Evolutionary conservation across 2,113 vertebrate genomes (phyloP).

Genomic region (Chaenogobius annularis): DNA sequence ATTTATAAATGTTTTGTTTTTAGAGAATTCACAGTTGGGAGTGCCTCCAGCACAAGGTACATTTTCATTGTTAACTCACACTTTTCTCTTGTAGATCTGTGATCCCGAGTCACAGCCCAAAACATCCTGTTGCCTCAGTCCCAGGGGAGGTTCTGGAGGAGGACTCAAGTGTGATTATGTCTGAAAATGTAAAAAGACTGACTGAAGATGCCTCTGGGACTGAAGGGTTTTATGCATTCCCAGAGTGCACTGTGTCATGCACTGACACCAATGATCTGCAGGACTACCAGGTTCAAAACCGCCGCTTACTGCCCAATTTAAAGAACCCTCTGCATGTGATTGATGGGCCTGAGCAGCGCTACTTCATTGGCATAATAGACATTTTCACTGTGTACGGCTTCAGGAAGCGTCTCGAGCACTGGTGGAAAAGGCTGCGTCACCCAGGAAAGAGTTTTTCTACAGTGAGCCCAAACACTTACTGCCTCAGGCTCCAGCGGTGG

Average conservation of each 20-base stretch:
- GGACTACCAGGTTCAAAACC: constrained; percentile 75
- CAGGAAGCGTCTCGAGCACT: constrained; percentile 82
- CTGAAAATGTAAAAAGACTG: constrained; percentile 46
- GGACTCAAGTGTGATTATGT: constrained; percentile 31
- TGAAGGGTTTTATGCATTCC: not conserved
- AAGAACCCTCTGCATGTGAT: constrained; percentile 85
- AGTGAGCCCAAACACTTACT: constrained; percentile 81
- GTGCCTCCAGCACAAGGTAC: not conserved
- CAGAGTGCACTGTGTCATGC: not conserved
- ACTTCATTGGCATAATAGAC: constrained; percentile 89
- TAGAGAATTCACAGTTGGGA: no score
- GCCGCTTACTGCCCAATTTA: constrained; percentile 78
- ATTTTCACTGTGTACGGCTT: constrained; percentile 86
- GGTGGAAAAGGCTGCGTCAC: constrained; percentile 85
- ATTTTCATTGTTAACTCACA: not conserved
- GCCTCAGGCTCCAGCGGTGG: constrained; percentile 82
- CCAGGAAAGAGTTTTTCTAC: constrained; percentile 83
- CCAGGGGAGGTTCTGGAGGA: constrained; percentile 71
- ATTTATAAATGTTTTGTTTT: no score
- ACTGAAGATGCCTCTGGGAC: constrained; percentile 8
- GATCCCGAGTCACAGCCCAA: constrained; percentile 49
- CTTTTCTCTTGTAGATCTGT: constrained; percentile 68
- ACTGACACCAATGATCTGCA: constrained; percentile 40
- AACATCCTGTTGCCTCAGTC: constrained; percentile 33
- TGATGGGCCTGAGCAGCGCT: constrained; percentile 84